Conservation (phyloP, 2,797 vertebrate genomes). For the Gymnodraco acuticeps region DNA sequence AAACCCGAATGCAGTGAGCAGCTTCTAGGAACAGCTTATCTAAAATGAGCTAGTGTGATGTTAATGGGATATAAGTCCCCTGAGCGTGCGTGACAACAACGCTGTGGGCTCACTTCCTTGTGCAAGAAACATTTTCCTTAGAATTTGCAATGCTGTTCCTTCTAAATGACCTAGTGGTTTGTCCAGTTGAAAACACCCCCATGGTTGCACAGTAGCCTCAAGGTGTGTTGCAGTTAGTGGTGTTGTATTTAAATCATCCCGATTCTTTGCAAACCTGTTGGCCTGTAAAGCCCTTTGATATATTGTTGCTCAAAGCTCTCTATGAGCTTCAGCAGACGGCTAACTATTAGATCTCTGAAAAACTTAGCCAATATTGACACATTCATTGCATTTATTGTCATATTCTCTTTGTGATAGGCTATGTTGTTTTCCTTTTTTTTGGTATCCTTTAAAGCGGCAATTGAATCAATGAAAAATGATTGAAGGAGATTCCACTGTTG, state of each 20-base stretch:
- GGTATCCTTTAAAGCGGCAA: no score
- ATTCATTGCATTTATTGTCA: no score
- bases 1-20: neutral
- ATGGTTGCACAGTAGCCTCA: conserved; percentile 9
- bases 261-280: no score
- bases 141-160: conserved; percentile 39
- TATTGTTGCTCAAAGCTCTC: no score
- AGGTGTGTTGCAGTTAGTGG: conserved; percentile 32
- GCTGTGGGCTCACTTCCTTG: conserved; percentile 33
- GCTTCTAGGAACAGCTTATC: conserved; percentile 48
- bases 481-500: no score
- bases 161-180: conserved; percentile 24
- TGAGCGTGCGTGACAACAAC: conserved; percentile 8
- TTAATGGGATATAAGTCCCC: conserved; percentile 22
- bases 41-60: conserved; percentile 11
- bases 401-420: no score
- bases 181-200: conserved; percentile 28
- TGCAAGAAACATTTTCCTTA: conserved; percentile 6
- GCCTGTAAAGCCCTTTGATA: no score
- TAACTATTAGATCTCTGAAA: no score
- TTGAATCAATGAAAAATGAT: no score
- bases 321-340: no score
- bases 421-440: no score
- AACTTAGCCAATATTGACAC: no score
- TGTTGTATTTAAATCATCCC: neutral